Conservation (phyloP, 2,888 invertebrate genomes). For the Archips xylosteana region DNA sequence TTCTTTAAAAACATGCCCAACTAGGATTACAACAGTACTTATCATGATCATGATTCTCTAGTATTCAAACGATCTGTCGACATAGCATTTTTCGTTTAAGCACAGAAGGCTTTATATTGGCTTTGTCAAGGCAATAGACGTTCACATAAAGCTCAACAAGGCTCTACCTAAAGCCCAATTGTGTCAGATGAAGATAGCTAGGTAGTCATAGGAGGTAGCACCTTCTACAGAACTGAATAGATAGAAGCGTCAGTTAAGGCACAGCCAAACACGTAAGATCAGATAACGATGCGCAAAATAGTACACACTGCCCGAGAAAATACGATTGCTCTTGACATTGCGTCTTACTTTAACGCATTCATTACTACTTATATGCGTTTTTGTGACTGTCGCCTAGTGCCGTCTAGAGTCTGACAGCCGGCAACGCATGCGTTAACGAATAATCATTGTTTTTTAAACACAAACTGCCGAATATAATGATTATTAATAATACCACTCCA, state of each 20-base stretch:
- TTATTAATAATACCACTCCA: too few species aligned
- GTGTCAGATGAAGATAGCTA: constrained; percentile 28
- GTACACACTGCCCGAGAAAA: background rate
- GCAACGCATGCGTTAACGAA: too few species aligned
- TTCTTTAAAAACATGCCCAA: too few species aligned
- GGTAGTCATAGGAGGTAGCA: background rate
- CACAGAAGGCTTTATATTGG: constrained; percentile 3
- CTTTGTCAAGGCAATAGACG: constrained; percentile 20
- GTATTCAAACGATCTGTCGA: background rate
- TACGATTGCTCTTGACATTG: background rate
- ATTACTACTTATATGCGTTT: too few species aligned
- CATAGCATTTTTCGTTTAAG: constrained; percentile 1
- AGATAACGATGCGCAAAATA: constrained; percentile 5
- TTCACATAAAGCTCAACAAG: constrained; percentile 26
- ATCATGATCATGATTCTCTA: background rate
- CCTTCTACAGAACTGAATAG: constrained; percentile 27
- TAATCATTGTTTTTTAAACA: background rate
- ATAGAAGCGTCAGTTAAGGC: constrained; percentile 8
- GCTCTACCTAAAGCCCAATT: constrained; percentile 19
- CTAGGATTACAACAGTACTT: too few species aligned
- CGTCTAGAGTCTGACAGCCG: too few species aligned
- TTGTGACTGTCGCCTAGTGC: too few species aligned
- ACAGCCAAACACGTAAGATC: background rate
- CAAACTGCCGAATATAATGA: background rate
- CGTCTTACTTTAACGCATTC: background rate